These are phyloP conservation scores for Melikaiella ostensackeni DNA, from an alignment of 2,888 invertebrate genomes.

Conservation along the genomic window DNA sequence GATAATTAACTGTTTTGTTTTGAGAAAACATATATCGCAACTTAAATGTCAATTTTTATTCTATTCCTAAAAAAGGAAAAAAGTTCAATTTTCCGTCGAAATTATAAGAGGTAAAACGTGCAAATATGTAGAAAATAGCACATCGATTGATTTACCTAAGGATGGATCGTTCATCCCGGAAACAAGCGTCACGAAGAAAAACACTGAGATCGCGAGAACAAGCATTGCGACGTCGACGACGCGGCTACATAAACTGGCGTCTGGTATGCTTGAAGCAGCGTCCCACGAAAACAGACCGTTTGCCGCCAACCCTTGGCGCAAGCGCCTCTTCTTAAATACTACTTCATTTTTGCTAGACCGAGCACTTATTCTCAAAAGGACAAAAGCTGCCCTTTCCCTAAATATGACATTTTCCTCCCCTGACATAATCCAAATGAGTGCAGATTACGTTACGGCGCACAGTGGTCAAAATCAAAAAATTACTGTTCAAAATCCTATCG, in stretches of 20 bases:
- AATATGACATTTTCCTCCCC: slow-evolving; percentile 11
- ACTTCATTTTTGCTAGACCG: neutral
- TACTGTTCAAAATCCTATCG: too few species aligned
- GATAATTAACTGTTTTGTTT: too few species aligned
- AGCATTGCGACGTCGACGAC: slow-evolving; percentile 72
- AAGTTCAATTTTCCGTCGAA: neutral
- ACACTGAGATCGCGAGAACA: slow-evolving; percentile 68
- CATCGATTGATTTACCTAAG: slow-evolving; percentile 66
- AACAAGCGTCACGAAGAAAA: slow-evolving; percentile 71
- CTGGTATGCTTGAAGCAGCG: slow-evolving; percentile 54
- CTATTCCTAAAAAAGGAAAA: too few species aligned
- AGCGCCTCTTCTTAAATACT: slow-evolving; percentile 50
- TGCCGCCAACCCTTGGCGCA: slow-evolving; percentile 68
- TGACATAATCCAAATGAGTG: neutral
- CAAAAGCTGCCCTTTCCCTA: slow-evolving; percentile 33
- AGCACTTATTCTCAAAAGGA: slow-evolving; percentile 43
- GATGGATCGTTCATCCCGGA: slow-evolving; percentile 72
- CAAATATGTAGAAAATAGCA: slow-evolving; percentile 4
- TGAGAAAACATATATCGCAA: too few species aligned
- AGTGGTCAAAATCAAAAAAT: too few species aligned
- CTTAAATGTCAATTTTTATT: too few species aligned
- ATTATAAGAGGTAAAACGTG: neutral
- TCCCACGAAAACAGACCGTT: slow-evolving; percentile 58
- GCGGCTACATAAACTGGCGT: slow-evolving; percentile 73
- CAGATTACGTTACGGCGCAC: too few species aligned